These are phyloP conservation scores for Toxostoma redivivum DNA, from an alignment of 2,113 vertebrate genomes.

Conservation along the genomic window DNA sequence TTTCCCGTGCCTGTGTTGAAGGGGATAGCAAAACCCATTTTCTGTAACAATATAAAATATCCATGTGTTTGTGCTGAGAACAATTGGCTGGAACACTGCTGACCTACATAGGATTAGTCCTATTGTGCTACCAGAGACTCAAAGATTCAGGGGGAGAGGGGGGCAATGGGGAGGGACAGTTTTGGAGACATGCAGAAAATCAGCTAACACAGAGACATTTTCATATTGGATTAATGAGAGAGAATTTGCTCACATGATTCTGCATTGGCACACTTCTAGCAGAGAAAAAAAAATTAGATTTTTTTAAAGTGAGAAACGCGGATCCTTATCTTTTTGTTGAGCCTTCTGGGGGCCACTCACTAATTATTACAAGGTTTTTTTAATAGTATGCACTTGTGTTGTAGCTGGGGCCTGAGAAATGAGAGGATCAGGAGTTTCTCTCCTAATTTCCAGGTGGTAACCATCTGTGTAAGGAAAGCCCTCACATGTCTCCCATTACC, in stretches of 20 bases:
- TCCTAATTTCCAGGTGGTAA: background rate
- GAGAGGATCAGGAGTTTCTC: background rate
- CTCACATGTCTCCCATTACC: background rate
- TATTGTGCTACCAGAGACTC: background rate
- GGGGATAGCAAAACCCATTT: background rate
- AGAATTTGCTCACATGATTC: background rate
- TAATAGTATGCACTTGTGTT: background rate
- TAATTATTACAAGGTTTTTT: background rate
- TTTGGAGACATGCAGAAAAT: background rate
- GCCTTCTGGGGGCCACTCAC: background rate
- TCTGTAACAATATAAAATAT: background rate
- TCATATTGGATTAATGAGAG: background rate
- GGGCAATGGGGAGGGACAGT: accelerated
- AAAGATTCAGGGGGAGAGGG: background rate
- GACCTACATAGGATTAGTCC: background rate
- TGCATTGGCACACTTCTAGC: background rate
- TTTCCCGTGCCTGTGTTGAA: background rate
- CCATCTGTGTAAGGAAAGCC: background rate
- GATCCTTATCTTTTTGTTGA: background rate
- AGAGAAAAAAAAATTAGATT: background rate
- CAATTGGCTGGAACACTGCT: background rate
- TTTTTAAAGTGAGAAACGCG: background rate
- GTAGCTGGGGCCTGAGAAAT: background rate
- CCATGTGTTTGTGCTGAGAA: background rate
- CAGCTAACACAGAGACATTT: background rate